phyloP scores from a whole-genome alignment of 2,888 invertebrate species.

The Frankliniella fusca region DNA sequence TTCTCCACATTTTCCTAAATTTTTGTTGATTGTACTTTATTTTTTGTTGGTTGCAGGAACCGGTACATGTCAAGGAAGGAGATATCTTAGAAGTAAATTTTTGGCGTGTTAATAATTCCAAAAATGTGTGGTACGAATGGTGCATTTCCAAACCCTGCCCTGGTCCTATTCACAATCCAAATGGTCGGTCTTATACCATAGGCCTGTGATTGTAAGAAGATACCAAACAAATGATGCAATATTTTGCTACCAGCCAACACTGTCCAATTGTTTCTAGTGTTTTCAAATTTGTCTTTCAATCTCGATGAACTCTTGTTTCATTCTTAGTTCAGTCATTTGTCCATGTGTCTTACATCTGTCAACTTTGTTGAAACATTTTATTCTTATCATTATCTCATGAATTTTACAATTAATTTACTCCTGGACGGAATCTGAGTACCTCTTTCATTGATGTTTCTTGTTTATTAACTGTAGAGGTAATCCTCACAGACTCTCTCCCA shows the following conservation, averaged over 20 bases:
- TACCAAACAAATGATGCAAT: background rate
- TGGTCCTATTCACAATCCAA: conserved; percentile 63
- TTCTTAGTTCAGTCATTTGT: background rate
- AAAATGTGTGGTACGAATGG: conserved; percentile 97
- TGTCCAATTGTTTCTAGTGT: conserved; percentile 28
- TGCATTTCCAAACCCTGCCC: conserved; percentile 60
- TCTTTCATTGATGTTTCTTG: no score
- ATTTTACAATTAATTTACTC: background rate
- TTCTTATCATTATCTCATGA: background rate
- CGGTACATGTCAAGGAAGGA: conserved; percentile 65
- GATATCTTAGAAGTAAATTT: conserved; percentile 73
- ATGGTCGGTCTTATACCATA: conserved; percentile 69
- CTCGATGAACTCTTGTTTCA: background rate
- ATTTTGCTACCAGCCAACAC: conserved; percentile 31
- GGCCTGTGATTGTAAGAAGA: conserved; percentile 48
- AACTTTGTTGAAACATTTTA: no score
- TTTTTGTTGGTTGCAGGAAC: conserved; percentile 54
- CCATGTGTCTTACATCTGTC: no score
- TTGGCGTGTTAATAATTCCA: conserved; percentile 75
- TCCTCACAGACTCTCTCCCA: background rate
- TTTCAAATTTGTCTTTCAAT: background rate
- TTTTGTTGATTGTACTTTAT: conserved; percentile 29
- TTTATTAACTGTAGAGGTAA: background rate
- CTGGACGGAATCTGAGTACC: background rate
- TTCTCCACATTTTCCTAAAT: background rate